A percentile compares a stretch with the other conserved stretches of the same genome.
These are phyloP conservation scores for Heliconius ismenius DNA, from an alignment of 2,888 invertebrate genomes.

Conservation along the genomic window DNA sequence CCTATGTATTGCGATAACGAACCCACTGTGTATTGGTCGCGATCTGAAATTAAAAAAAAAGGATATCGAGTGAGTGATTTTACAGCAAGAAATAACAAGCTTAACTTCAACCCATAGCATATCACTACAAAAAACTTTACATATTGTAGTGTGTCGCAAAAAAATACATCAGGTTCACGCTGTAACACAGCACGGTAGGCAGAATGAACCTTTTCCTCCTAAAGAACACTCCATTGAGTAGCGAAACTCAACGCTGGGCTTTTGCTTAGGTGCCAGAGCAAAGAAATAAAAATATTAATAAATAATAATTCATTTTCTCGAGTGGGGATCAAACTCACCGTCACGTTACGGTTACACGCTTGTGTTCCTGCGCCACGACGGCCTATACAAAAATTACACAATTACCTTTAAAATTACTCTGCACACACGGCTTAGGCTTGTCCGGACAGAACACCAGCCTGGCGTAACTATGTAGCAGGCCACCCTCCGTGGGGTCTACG, in stretches of 20 bases:
- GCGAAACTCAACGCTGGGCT: background rate
- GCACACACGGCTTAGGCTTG: constrained; percentile 96
- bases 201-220: background rate
- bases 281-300: background rate
- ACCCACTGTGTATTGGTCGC: constrained; percentile 94
- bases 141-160: too few relatives aligned
- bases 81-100: too few relatives aligned
- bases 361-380: background rate
- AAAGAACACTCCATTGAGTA: background rate
- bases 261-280: background rate
- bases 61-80: too few relatives aligned
- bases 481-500: constrained; percentile 53
- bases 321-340: background rate
- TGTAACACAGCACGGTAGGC: background rate
- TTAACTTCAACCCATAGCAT: too few relatives aligned
- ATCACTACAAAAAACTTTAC: too few relatives aligned
- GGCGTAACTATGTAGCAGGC: constrained; percentile 84
- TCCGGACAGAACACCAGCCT: constrained; percentile 93
- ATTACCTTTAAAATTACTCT: constrained; percentile 90
- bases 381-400: constrained; percentile 12
- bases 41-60: constrained; percentile 74
- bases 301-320: background rate
- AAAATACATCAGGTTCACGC: too few relatives aligned
- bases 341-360: background rate
- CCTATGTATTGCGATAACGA: constrained; percentile 97